A percentile compares a stretch with the other conserved stretches of the same genome.
phyloP scores from a whole-genome alignment of 2,113 vertebrate genomes.

The Alectura lathami region DNA sequence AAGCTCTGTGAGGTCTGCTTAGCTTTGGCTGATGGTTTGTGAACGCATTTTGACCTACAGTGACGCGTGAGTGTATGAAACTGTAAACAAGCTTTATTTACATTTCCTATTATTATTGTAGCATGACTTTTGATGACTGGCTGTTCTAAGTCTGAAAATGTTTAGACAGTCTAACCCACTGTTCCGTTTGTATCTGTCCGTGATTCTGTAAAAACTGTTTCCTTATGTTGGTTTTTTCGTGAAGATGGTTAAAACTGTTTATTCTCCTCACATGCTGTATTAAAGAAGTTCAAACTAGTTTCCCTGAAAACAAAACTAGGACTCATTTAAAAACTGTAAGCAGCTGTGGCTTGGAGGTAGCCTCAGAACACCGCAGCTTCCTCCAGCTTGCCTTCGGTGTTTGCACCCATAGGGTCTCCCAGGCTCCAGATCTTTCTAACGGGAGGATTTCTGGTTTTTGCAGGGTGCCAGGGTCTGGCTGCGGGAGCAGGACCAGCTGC shows the following conservation, averaged over 20 bases:
- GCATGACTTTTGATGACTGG: neutral
- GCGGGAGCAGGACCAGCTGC: constrained; percentile 82
- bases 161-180: neutral
- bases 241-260: neutral
- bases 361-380: neutral
- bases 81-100: constrained; percentile 43
- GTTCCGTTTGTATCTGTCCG: neutral
- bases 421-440: constrained; percentile 4
- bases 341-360: neutral
- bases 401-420: neutral
- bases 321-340: neutral
- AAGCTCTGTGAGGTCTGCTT: neutral
- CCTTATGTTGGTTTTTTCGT: neutral
- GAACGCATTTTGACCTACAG: neutral
- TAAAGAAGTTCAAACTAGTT: neutral
- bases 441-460: constrained; percentile 13
- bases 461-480: constrained; percentile 89
- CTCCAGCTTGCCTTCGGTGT: neutral
- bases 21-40: neutral
- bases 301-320: neutral
- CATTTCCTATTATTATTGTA: constrained; percentile 20
- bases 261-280: neutral
- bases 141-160: constrained; percentile 17
- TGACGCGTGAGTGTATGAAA: constrained; percentile 11
- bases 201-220: neutral